Conservation (phyloP, 2,113 vertebrate species). For the Balaenoptera acutorostrata region DNA sequence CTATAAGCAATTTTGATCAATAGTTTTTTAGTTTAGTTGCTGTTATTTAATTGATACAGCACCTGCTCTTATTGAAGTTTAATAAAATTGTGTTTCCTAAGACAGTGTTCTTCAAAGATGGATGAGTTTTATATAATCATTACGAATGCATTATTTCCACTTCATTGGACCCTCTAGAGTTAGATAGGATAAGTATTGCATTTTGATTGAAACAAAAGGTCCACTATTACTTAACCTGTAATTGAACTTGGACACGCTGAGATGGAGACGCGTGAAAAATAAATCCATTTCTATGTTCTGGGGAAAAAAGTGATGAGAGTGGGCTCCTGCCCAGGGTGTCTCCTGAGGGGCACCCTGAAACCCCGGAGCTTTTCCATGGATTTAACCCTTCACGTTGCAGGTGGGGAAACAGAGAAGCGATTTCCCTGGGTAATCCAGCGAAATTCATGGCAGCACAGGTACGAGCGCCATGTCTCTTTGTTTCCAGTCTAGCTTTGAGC, state of each 20-base stretch:
- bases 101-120: neutral
- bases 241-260: neutral
- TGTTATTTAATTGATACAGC: neutral
- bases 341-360: fast-evolving
- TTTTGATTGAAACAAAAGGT: neutral
- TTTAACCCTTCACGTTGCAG: no score
- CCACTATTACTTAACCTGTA: neutral
- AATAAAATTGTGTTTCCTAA: neutral
- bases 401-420: neutral
- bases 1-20: neutral
- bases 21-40: neutral
- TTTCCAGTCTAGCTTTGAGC: neutral
- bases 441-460: fast-evolving
- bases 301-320: neutral
- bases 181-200: neutral
- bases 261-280: neutral
- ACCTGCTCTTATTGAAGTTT: neutral
- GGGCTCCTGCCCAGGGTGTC: fast-evolving
- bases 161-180: neutral
- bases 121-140: neutral
- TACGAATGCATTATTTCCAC: neutral
- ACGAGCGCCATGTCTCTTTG: fast-evolving
- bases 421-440: fast-evolving
- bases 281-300: neutral
- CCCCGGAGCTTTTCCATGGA: neutral